phyloP scores from a whole-genome alignment of 2,888 invertebrate species.

The Anoplius nigerrimus region DNA sequence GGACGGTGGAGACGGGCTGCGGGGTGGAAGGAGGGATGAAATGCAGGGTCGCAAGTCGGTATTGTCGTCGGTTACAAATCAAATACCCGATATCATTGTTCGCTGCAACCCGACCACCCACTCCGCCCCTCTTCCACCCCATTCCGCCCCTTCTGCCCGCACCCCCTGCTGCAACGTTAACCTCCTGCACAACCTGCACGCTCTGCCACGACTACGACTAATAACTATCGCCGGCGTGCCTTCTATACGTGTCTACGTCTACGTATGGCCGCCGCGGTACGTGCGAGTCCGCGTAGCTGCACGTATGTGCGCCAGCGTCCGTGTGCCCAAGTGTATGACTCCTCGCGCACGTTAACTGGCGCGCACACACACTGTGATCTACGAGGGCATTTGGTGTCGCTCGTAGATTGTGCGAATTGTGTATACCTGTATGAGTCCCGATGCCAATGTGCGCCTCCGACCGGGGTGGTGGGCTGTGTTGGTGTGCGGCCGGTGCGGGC shows the following conservation, averaged over 20 bases:
- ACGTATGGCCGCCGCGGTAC: no score
- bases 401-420: background rate
- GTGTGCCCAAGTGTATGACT: no score
- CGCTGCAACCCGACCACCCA: constrained; percentile 58
- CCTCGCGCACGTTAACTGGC: no score
- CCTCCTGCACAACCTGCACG: constrained; percentile 54
- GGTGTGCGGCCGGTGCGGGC: no score
- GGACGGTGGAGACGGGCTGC: constrained; percentile 23
- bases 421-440: background rate
- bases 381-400: no score
- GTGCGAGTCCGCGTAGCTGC: no score
- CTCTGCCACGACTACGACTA: constrained; percentile 58
- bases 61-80: constrained; percentile 75
- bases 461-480: background rate
- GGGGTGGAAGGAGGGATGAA: constrained; percentile 49
- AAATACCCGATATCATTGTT: constrained; percentile 75
- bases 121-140: constrained; percentile 38
- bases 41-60: constrained; percentile 67
- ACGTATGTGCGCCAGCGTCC: background rate
- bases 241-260: no score
- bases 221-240: constrained; percentile 29
- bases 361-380: no score
- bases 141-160: constrained; percentile 43
- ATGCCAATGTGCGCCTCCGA: background rate
- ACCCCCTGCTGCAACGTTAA: constrained; percentile 59